Base-by-base conservation (phyloP, 2,797 vertebrate species). In the Antrozous pallidus region DNA sequence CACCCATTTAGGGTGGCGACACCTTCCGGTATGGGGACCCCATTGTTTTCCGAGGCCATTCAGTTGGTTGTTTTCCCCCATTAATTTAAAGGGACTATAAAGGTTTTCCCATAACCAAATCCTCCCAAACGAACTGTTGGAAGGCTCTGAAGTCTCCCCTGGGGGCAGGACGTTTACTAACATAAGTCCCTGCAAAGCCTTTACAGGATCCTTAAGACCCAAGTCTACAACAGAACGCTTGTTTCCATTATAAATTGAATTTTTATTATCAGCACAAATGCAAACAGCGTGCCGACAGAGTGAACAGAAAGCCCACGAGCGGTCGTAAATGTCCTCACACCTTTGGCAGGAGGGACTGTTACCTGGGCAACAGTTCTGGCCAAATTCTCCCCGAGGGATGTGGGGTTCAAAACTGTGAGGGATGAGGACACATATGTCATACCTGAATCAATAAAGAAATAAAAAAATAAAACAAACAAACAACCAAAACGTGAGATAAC, bases 111-210 rank as follows among this genome's bases (percentile, higher is more conserved):
- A 95, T 90, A 90, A 92, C 80, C 87, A 95, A 90, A 94, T 92
- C 84, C 91, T 95, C 94, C 87, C 70, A 75, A 94, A 93, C 87
- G 87, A 97, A 89, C 87, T 88, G 77, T 91, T 82, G 2, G 51
- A 91, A 79, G 81, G 83, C 80, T 94, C 94, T 96, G 71, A 96
- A 94, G 87, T 94, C 92, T 92, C 51, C 28, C 91, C 94, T 91
- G 82, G 38, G 91, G 93, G 87, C 91, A 93, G 95, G 91, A 73
- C 71, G 88, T 96, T 97, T 92, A 92, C 87, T 49, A 91, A 91
- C 96, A 91, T 96, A 96, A 96, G 96, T 96, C 82, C 92, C 95
- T 85, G 63, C 73, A 93, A 81, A 95, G 85, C 73, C 93, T 93
- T 96, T 96, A 89, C 42, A 73, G 73, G 69, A 83, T 56, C 78